Percentiles rank a stretch among this genome's conserved stretches.
Conservation (phyloP, 92 coral and sea anemone species). For the Epizoanthus illoricatus region DNA sequence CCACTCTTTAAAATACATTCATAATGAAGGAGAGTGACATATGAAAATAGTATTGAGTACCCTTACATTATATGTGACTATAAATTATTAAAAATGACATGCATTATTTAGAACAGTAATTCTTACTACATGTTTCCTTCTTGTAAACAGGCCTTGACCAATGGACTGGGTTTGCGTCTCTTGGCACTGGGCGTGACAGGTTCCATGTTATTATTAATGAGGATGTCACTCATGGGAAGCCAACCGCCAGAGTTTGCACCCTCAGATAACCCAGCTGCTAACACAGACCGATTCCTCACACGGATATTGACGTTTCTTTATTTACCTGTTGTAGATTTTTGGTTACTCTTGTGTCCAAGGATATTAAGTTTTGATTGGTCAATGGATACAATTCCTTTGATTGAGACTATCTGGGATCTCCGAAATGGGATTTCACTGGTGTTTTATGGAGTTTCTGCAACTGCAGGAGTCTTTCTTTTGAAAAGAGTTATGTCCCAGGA, state of each 20-base stretch:
- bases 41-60: too few species aligned
- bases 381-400: conserved; percentile 84
- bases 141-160: conserved; percentile 58
- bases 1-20: too few species aligned
- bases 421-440: conserved; percentile 61
- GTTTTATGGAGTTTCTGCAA: conserved; percentile 60
- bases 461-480: conserved; percentile 54
- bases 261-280: conserved; percentile 96
- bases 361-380: conserved; percentile 98
- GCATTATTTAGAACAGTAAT: neutral
- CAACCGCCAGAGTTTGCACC: conserved; percentile 88
- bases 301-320: conserved; percentile 78
- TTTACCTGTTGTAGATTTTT: conserved; percentile 84
- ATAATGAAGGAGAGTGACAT: too few species aligned
- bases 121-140: conserved; percentile 7
- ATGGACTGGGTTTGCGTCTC: conserved; percentile 64
- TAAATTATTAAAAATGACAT: neutral
- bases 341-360: conserved; percentile 93
- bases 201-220: conserved; percentile 46
- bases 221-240: conserved; percentile 85
- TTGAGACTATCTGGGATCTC: conserved; percentile 68
- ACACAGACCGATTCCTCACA: conserved; percentile 67
- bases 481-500: conserved; percentile 29
- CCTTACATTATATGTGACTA: too few species aligned
- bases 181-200: conserved; percentile 58